These are phyloP conservation scores for Synchiropus splendidus DNA, from an alignment of 2,113 vertebrate genomes.

Conservation along the genomic window DNA sequence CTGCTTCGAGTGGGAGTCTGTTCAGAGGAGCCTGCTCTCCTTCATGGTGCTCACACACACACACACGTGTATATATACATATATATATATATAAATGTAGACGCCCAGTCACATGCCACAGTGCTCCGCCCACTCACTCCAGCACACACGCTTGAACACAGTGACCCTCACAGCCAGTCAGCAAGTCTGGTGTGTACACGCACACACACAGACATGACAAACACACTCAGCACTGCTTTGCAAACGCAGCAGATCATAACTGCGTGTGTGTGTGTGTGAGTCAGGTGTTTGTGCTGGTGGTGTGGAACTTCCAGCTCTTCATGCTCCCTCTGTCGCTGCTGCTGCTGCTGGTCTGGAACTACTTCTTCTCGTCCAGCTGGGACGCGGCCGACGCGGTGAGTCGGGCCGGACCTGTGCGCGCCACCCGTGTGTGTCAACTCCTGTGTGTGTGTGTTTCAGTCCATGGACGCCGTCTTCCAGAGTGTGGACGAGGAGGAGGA, in stretches of 20 bases:
- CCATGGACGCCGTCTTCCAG: conserved; percentile 48
- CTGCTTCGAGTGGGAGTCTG: conserved; percentile 92
- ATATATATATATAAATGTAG: neutral
- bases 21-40: conserved; percentile 80
- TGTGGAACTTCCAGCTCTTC: conserved; percentile 95
- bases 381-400: conserved; percentile 77
- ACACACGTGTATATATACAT: conserved; percentile 6
- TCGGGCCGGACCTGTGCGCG: conserved; percentile 14
- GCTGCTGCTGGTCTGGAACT: conserved; percentile 83
- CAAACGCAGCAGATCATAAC: no score
- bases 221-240: no score
- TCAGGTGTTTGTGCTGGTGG: conserved; percentile 84
- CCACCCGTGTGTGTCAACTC: no score
- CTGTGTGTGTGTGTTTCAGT: conserved; percentile 15
- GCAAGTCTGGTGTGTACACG: no score
- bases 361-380: conserved; percentile 72
- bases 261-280: neutral
- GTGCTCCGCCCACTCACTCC: no score
- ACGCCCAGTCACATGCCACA: no score
- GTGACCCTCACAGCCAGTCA: no score
- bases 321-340: conserved; percentile 83
- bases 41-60: conserved; percentile 75
- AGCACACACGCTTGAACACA: neutral
- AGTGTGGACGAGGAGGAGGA: conserved; percentile 55
- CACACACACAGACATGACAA: no score